Evolutionary conservation across 2,113 vertebrate species (phyloP).

Genomic region (rat (Rattus norvegicus)): DNA sequence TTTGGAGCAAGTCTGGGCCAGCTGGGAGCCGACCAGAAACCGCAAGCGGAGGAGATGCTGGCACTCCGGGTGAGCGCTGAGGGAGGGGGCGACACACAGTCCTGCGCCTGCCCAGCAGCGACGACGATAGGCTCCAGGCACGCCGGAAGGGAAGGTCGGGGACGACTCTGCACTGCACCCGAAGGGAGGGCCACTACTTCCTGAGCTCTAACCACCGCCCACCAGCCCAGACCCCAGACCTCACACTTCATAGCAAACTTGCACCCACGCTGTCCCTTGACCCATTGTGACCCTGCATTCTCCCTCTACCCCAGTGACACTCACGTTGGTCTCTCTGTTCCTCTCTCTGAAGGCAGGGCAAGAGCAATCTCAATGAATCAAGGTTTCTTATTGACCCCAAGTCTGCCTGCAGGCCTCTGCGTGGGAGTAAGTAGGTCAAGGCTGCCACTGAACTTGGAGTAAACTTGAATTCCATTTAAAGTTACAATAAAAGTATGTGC

Average conservation of each 20-base stretch:
- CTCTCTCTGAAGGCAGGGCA: background rate
- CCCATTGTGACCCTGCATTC: background rate
- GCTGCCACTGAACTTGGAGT: constrained; percentile 66
- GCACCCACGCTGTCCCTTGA: background rate
- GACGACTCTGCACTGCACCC: background rate
- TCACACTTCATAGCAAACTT: background rate
- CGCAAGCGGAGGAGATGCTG: constrained; percentile 56
- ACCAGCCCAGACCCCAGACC: background rate
- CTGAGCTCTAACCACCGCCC: background rate
- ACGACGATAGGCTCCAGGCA: too few relatives aligned
- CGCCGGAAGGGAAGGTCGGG: background rate
- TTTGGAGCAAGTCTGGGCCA: constrained; percentile 84
- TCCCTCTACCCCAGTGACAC: background rate
- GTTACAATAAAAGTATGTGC: constrained; percentile 52
- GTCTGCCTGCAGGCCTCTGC: constrained; percentile 20
- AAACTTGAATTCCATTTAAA: constrained; percentile 64
- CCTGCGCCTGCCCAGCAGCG: background rate
- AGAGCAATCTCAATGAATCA: constrained; percentile 8
- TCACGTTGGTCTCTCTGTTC: background rate
- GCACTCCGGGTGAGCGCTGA: background rate
- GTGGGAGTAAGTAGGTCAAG: constrained; percentile 39
- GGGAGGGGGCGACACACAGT: background rate
- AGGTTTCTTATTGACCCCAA: background rate
- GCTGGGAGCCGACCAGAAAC: constrained; percentile 84
- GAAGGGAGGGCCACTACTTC: background rate